Base-by-base conservation (phyloP, 2,113 vertebrate genomes). In the Dascyllus trimaculatus region DNA sequence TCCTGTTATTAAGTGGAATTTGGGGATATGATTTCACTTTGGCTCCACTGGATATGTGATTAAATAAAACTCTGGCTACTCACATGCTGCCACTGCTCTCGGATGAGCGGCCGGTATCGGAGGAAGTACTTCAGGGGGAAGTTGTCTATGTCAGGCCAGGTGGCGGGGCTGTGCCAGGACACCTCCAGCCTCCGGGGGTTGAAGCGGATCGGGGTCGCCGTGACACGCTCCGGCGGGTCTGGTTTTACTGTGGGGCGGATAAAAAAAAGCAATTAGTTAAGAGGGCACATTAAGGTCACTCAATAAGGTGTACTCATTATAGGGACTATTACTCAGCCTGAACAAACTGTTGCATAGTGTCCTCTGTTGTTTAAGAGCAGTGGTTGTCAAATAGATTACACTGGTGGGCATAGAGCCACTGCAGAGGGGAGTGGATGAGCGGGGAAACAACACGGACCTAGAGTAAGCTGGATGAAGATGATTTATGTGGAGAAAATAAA, bases 101-200 rank as follows among this genome's bases (percentile, higher is more conserved):
- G 92, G 93, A 99, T 99, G 71, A 99, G 96, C 0, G 97, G 98
- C 7, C 97, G 95, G 88, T 99, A 99, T 19, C 97, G 94, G 59
- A 99, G 95, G 89, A 99, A 99, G 92, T 98, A 99, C 82, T 99
- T 99, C 72, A 99, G 95, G 0, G 97, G 98, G 80, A 99, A 99
- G 69, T 94, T 96, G 1, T 99, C 98, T 0, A 97, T 97, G 54
- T 99, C 97, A 0, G 98, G 97, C 98, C 98, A 99, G 2, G 97
- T 96, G 0, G 96, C 96, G 0, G 97, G 97, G 25, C 96, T 98
- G 83, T 96, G 96, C 98, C 98, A 99, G 0, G 96, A 96, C 66
- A 99, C 98, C 82, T 97, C 96, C 82, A 99, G 89, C 43, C 96
- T 94, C 11, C 96, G 95, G 51, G 95, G 93, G 52, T 96, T 97